Percentiles rank a stretch among this genome's conserved stretches.
Evolutionary conservation across 2,113 vertebrate species (phyloP).

Genomic region (Symphodus melops): DNA sequence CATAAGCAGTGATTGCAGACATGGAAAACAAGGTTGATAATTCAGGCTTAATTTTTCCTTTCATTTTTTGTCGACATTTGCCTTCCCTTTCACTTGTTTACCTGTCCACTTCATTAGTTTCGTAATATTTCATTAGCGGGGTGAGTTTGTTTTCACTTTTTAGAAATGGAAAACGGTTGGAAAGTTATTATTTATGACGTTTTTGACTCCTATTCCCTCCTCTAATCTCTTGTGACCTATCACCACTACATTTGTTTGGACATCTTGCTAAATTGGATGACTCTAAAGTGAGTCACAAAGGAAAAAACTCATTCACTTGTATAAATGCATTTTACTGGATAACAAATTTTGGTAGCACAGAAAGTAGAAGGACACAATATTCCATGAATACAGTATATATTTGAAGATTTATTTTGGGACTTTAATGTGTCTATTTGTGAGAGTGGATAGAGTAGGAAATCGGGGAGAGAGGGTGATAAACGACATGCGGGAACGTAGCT

Average conservation of each 20-base stretch:
- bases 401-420: too few relatives aligned
- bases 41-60: constrained; percentile 53
- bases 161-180: constrained; percentile 27
- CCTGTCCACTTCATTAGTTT: constrained; percentile 33
- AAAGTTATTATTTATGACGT: constrained; percentile 20
- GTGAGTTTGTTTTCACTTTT: constrained; percentile 25
- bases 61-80: constrained; percentile 47
- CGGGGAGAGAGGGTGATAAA: too few relatives aligned
- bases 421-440: too few relatives aligned
- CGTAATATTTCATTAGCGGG: constrained; percentile 33
- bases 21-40: constrained; percentile 74
- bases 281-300: constrained; percentile 8
- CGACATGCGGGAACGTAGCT: too few relatives aligned
- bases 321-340: too few relatives aligned
- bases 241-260: not conserved
- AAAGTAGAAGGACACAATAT: too few relatives aligned
- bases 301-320: too few relatives aligned
- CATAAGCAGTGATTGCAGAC: constrained; percentile 79
- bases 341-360: too few relatives aligned
- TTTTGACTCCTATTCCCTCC: too few relatives aligned
- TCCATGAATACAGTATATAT: too few relatives aligned
- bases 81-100: constrained; percentile 33
- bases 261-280: constrained; percentile 7
- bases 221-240: too few relatives aligned
- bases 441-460: too few relatives aligned